These are phyloP conservation scores for Pangasius mekongensis DNA, from an alignment of 2,797 vertebrate species.

Conservation along the genomic window DNA sequence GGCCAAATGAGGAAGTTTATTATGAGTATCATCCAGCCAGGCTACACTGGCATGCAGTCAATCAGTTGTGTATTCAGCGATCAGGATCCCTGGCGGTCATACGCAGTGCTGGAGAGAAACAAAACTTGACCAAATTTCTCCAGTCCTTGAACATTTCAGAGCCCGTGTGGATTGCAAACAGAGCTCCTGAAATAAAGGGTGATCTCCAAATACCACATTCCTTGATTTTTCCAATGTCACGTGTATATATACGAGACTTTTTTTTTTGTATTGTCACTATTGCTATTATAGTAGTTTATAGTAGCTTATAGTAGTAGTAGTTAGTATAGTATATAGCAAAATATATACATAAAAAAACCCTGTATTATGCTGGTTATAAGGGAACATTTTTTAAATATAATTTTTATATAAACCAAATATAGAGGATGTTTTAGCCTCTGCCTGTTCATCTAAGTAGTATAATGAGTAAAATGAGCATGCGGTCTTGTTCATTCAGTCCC, in stretches of 20 bases:
- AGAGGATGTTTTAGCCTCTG: not conserved
- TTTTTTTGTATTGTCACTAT: not conserved
- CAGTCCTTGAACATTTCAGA: conserved; percentile 73
- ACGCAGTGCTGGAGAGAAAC: conserved; percentile 60
- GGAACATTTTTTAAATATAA: not conserved
- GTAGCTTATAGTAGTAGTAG: too few species aligned
- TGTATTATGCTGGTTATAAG: not conserved
- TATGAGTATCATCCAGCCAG: conserved; percentile 68
- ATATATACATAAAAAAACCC: not conserved
- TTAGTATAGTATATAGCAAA: not conserved
- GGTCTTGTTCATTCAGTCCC: too few species aligned
- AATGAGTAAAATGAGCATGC: not conserved
- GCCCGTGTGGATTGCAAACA: conserved; percentile 74
- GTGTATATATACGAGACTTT: not conserved
- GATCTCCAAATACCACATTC: conserved; percentile 54
- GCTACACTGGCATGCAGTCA: conserved; percentile 67
- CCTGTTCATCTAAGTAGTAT: not conserved
- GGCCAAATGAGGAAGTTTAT: conserved; percentile 61
- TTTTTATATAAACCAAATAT: not conserved
- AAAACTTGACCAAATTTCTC: conserved; percentile 70
- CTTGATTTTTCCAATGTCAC: not conserved
- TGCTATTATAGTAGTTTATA: not conserved
- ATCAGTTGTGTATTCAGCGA: conserved; percentile 64
- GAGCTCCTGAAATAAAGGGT: conserved; percentile 64
- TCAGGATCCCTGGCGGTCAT: conserved; percentile 68